These are phyloP conservation scores for Entomyzon cyanotis DNA, from an alignment of 2,113 vertebrate species.

Conservation along the genomic window DNA sequence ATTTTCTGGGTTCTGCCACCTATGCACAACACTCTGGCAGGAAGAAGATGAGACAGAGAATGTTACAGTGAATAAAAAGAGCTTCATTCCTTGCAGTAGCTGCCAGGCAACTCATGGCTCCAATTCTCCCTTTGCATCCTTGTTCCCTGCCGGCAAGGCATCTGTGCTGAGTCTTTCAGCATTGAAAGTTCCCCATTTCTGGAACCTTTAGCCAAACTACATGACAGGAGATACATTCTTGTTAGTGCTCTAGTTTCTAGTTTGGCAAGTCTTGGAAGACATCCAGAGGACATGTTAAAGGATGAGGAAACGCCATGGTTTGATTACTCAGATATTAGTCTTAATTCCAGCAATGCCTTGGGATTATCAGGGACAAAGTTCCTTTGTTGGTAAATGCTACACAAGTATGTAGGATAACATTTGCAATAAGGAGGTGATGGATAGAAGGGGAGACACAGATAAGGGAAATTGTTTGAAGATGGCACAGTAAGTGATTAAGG, in stretches of 20 bases:
- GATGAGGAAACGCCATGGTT: background rate
- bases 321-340: background rate
- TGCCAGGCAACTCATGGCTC: conserved; percentile 17
- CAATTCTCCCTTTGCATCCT: conserved; percentile 20
- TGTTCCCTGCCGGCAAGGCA: background rate
- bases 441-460: background rate
- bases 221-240: conserved; percentile 26
- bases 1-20: background rate
- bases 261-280: conserved; percentile 4
- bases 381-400: background rate
- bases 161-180: conserved; percentile 37
- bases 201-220: background rate
- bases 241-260: background rate
- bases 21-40: background rate
- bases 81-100: background rate
- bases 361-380: background rate
- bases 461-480: background rate
- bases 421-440: background rate
- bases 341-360: background rate
- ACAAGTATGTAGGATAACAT: background rate
- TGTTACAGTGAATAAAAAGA: background rate
- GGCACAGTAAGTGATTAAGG: background rate
- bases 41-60: conserved; percentile 24
- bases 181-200: background rate
- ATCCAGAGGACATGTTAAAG: background rate